These are phyloP conservation scores for Nothoprocta pentlandii DNA, from an alignment of 2,113 vertebrate species.

Conservation along the genomic window DNA sequence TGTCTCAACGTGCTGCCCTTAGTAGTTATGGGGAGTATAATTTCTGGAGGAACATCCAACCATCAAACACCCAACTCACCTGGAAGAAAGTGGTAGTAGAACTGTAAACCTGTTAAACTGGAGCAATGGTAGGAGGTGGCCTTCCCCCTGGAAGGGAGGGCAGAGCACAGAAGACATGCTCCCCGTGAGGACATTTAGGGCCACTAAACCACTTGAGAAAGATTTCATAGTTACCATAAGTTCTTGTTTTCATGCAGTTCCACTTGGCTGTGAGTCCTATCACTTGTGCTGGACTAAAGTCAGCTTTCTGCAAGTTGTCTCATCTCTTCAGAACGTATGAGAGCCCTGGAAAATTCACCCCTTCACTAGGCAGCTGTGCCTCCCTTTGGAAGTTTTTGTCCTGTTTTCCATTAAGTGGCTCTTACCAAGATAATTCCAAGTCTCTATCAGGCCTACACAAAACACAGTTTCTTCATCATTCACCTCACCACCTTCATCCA, in stretches of 20 bases:
- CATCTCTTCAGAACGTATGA: neutral
- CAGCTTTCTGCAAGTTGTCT: neutral
- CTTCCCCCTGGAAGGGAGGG: neutral
- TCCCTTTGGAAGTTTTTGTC: neutral
- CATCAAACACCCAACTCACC: neutral
- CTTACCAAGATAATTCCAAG: too few species aligned
- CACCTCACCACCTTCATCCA: neutral
- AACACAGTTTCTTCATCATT: neutral
- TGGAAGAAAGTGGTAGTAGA: neutral
- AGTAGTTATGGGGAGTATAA: neutral
- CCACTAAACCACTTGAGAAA: neutral
- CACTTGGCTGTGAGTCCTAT: neutral
- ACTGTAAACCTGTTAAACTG: neutral
- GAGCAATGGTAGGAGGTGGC: accelerated
- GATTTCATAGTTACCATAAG: neutral
- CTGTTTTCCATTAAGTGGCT: neutral
- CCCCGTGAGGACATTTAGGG: neutral
- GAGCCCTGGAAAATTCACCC: neutral
- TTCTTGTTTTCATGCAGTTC: neutral
- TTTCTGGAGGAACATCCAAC: neutral
- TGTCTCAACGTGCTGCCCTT: too few species aligned
- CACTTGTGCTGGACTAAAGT: neutral
- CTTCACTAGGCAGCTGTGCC: neutral
- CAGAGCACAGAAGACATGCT: neutral
- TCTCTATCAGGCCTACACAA: neutral